These are phyloP conservation scores for Rhagium mordax DNA, from an alignment of 2,888 invertebrate genomes.

Conservation along the genomic window DNA sequence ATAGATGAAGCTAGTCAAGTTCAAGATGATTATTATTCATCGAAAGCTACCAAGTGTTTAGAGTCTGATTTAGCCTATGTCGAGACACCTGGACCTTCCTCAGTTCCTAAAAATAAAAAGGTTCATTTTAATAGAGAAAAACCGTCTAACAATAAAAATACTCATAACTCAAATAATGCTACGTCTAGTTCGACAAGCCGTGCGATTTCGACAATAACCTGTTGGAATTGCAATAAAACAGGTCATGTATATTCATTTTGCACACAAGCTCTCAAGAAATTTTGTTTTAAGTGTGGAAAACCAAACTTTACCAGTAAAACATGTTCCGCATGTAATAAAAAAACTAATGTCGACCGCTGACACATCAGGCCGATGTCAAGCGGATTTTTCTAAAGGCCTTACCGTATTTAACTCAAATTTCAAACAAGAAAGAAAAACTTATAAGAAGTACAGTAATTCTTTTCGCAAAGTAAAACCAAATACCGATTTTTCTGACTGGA, in stretches of 20 bases:
- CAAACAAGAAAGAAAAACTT: background rate
- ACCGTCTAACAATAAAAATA: background rate
- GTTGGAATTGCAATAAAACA: background rate
- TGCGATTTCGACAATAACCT: background rate
- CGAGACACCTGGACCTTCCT: background rate
- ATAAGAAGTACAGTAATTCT: background rate
- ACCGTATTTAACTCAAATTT: background rate
- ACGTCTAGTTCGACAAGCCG: background rate
- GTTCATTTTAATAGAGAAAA: background rate
- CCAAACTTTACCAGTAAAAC: background rate
- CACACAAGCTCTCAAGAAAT: background rate
- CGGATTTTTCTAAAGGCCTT: background rate
- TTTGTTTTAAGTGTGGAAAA: background rate
- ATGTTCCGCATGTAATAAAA: background rate
- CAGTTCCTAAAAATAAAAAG: background rate
- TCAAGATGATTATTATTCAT: no score
- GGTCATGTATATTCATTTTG: background rate
- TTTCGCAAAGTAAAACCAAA: background rate
- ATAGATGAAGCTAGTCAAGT: no score
- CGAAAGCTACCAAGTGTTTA: no score
- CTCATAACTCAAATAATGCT: background rate
- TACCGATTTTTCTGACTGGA: background rate
- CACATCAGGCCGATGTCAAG: background rate
- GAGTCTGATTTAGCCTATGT: background rate
- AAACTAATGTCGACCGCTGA: background rate